Conservation (phyloP, 2,797 vertebrate genomes). For the Rhinophrynus dorsalis region DNA sequence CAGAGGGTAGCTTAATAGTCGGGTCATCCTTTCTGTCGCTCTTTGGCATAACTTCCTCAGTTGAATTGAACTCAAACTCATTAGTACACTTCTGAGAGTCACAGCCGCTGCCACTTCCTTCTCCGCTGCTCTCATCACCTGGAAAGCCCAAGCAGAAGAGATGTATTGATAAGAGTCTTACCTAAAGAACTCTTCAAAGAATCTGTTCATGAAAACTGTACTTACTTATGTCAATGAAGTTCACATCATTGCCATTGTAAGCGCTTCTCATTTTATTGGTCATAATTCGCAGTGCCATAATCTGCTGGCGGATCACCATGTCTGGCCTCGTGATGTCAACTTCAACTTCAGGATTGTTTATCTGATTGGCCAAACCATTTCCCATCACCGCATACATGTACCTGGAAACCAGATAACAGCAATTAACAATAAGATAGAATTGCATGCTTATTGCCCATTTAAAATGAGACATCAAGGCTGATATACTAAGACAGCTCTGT, state of each 20-base stretch:
- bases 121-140: constrained; percentile 78
- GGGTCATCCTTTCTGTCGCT: neutral
- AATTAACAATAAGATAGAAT: neutral
- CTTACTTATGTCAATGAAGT: constrained; percentile 81
- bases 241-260: constrained; percentile 87
- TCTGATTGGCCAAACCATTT: constrained; percentile 91
- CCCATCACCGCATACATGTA: constrained; percentile 90
- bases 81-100: constrained; percentile 74
- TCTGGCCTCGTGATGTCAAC: constrained; percentile 93
- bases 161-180: neutral
- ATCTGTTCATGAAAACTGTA: neutral
- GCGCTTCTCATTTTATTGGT: constrained; percentile 91
- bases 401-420: constrained; percentile 62
- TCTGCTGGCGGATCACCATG: constrained; percentile 86
- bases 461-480: too few species aligned
- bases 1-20: constrained; percentile 31
- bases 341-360: constrained; percentile 92
- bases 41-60: constrained; percentile 51
- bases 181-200: neutral
- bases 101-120: constrained; percentile 91
- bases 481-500: too few species aligned
- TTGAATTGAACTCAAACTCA: constrained; percentile 81
- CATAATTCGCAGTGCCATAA: constrained; percentile 87
- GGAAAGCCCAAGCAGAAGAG: constrained; percentile 3
- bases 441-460: neutral